Evolutionary conservation across 2,888 invertebrate genomes (phyloP), one percentile per base, ranked within the genome.

Genomic region (Sminthurinus aureus): DNA sequence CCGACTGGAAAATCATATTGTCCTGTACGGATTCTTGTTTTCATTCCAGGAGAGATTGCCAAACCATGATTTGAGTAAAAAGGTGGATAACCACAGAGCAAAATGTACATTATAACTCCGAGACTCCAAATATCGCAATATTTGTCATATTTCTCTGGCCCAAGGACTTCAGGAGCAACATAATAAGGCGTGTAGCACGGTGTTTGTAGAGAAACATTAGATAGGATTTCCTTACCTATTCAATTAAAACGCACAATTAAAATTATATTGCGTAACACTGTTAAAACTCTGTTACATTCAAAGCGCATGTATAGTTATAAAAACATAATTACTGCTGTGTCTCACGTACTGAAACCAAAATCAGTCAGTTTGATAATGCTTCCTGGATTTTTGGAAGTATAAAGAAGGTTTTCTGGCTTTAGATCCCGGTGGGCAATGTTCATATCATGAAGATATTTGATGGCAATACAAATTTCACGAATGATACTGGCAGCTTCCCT

Each of bases 41-140:
- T 99, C 99, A 99, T 99, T 8, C 99, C 99, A 0, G 99, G 99
- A 0, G 98, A 98, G 90, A 99, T 99, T 66, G 99, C 98, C 81
- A 97, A 92, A 0, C 99, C 99, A 18, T 26, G 71, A 71, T 71
- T 97, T 90, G 98, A 98, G 91, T 98, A 99, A 92, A 99, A 99
- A 0, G 99, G 99, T 12, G 99, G 99, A 91, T 98, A 99, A 0
- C 99, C 99, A 90, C 99, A 83, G n/a, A 83, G 95, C 92, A 99
- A 91, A 89, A 99, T 99, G 91, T 99, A 99, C 97, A 98, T 99
- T 86, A 99, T 99, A 51, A 99, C 99, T 26, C 99, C 99, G 13
- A 71, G 24, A 15, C 71, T 24, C 99, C 99, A 99, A 90, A 99
- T 95, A 92, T 99, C 99, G 92, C 99, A 99, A 88, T 98, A 98